phyloP scores from a whole-genome alignment of 2,888 invertebrate genomes.

The Anticlea derivata region DNA sequence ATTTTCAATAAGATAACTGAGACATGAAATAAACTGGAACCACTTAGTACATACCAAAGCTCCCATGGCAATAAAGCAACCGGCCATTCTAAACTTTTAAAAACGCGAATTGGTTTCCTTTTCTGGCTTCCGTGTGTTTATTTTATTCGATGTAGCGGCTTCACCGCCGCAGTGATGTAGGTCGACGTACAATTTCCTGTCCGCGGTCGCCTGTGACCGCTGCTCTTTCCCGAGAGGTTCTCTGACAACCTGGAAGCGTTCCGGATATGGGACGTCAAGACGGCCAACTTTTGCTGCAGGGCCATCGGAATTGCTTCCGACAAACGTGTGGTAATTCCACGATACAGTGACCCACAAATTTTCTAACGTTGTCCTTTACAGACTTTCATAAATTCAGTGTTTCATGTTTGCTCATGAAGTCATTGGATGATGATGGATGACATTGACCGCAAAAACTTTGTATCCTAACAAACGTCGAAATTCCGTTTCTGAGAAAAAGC shows the following conservation, averaged over 20 bases:
- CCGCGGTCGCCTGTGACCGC: slow-evolving; percentile 61
- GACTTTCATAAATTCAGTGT: not conserved
- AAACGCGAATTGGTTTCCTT: slow-evolving; percentile 36
- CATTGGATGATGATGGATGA: too few species aligned
- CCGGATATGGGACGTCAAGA: slow-evolving; percentile 77
- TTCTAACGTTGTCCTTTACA: not conserved
- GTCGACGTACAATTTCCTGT: slow-evolving; percentile 80
- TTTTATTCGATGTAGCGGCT: slow-evolving; percentile 48
- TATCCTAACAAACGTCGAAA: too few species aligned
- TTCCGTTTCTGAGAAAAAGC: too few species aligned
- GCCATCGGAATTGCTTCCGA: slow-evolving; percentile 71
- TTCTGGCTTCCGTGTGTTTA: slow-evolving; percentile 41
- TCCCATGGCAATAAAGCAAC: slow-evolving; percentile 2
- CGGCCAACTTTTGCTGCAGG: slow-evolving; percentile 60
- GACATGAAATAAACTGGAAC: not conserved
- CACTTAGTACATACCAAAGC: not conserved
- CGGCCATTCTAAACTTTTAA: slow-evolving; percentile 10
- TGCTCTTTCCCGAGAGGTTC: slow-evolving; percentile 69
- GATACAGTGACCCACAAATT: slow-evolving; percentile 22
- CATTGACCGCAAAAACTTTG: too few species aligned
- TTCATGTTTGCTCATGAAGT: too few species aligned
- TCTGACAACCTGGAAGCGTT: slow-evolving; percentile 70
- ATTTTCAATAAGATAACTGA: not conserved
- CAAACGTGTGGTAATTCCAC: slow-evolving; percentile 33
- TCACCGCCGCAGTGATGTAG: slow-evolving; percentile 56